Percentiles rank a stretch among this genome's conserved stretches.
These are phyloP conservation scores for Reinhardtius hippoglossoides DNA, from an alignment of 2,113 vertebrate species.

Conservation along the genomic window DNA sequence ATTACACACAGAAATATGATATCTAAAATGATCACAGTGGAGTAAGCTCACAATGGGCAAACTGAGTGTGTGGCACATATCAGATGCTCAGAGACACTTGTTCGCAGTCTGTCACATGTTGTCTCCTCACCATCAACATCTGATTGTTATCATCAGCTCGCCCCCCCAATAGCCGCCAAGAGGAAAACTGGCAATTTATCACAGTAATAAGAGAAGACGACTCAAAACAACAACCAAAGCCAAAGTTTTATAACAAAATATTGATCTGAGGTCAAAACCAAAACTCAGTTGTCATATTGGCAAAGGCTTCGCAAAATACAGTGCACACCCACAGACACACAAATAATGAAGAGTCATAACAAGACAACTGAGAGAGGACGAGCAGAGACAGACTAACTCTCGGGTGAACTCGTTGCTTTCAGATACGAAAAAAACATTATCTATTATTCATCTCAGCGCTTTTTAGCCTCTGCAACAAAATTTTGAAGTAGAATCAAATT, in stretches of 20 bases:
- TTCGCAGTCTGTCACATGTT: conserved; percentile 19
- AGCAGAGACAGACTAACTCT: not conserved
- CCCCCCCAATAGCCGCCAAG: not conserved
- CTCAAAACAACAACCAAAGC: not conserved
- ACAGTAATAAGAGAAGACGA: not conserved
- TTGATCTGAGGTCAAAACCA: not conserved
- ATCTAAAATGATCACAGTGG: conserved; percentile 24
- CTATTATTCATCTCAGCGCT: conserved; percentile 24
- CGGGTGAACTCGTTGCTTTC: not conserved
- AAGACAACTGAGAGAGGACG: not conserved
- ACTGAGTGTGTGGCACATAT: conserved; percentile 11
- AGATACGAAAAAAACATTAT: conserved; percentile 14
- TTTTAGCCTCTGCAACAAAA: not conserved
- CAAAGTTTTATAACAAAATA: not conserved
- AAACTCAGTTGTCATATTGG: not conserved
- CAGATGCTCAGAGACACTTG: conserved; percentile 6
- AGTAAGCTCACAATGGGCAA: conserved; percentile 20
- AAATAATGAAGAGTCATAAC: too few species aligned
- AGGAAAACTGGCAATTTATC: not conserved
- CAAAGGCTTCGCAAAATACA: not conserved
- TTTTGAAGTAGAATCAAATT: not conserved
- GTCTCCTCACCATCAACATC: not conserved
- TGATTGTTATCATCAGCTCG: not conserved
- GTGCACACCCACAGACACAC: not conserved
- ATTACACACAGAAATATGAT: conserved; percentile 55